Evolutionary conservation across 1,140 invertebrate species (phyloP), one percentile per base, ranked within the genome.

Genomic region (Drosophila sp.): DNA sequence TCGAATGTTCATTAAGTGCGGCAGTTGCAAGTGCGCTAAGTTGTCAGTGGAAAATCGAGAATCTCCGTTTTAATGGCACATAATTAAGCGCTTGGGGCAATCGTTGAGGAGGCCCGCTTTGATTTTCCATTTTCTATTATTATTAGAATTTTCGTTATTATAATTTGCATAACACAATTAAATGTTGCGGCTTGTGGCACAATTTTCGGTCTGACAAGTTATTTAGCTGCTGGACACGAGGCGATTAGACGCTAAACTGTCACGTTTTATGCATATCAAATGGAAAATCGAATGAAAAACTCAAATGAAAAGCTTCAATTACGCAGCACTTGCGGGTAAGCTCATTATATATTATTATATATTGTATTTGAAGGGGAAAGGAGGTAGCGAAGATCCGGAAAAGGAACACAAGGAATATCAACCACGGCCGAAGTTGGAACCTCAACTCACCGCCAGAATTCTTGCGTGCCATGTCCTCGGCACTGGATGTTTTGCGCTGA

Each of bases 381-480:
- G 25, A 7, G 27, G 46, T n/a, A 16, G 29, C 7, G 21, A 21
- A 2, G 21, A 21, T 1, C 21, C 11, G 11, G 2, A 38, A 5
- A 1, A 13, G 36, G n/a, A 38, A 38, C 4, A 38, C 11, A 4
- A n/a, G n/a, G 5, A 5, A 3, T 38, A 13, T 8, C 25, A 27
- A 36, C 34, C 11, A 3, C 25, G 5, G 25, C 2, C 2, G 25
- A 27, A 11, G 13, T 32, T 11, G 27, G 2, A 56, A 36, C 8
- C 8, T 4, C 2, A 11, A 82, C 90, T 83, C 91, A 95, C 95
- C 95, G 75, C 94, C 94, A 5, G 96, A 97, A 87, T 96, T 97
- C 79, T 97, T 97, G 70, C 96, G 94, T 5, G 95, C 96, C 96
- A 97, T 97, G 78, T 97, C 96, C 91, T 97, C 96, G 11, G 96